phyloP scores from a whole-genome alignment of 2,797 vertebrate species.

The Myripristis jacobus region DNA sequence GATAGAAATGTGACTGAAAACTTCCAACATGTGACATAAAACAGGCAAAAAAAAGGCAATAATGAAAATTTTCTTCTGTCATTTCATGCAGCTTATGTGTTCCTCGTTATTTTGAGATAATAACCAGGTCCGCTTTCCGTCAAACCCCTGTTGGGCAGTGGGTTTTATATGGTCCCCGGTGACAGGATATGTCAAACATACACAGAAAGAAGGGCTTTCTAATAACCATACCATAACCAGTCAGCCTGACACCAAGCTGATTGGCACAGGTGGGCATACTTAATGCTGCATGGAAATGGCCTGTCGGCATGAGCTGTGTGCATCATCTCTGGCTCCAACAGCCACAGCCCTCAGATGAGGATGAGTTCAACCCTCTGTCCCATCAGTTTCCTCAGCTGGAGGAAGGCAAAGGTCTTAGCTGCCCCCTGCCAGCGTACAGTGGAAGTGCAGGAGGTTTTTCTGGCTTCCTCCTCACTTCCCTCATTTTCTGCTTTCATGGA shows the following conservation, averaged over 20 bases:
- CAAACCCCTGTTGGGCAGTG: too few relatives aligned
- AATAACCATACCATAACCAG: not conserved
- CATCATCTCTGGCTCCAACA: not conserved
- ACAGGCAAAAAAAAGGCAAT: too few relatives aligned
- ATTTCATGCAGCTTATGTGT: too few relatives aligned
- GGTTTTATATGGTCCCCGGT: not conserved
- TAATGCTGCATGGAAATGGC: constrained; percentile 24
- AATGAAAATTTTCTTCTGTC: too few relatives aligned
- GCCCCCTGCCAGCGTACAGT: constrained; percentile 55
- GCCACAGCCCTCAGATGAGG: too few relatives aligned
- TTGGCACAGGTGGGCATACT: constrained; percentile 31
- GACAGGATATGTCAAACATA: not conserved
- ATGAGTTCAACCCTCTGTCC: not conserved
- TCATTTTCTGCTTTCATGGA: constrained; percentile 9
- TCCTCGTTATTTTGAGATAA: too few relatives aligned
- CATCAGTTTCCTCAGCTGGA: not conserved
- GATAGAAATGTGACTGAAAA: constrained; percentile 7
- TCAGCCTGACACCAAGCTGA: not conserved
- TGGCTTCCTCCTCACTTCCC: not conserved
- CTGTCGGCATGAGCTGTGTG: not conserved
- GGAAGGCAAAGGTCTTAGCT: constrained; percentile 48
- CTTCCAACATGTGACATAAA: too few relatives aligned
- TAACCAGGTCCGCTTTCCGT: too few relatives aligned
- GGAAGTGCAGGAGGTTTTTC: not conserved
- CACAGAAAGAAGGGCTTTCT: not conserved